phyloP scores from a whole-genome alignment of 2,888 invertebrate species.

The Mellilla xanthometata region DNA sequence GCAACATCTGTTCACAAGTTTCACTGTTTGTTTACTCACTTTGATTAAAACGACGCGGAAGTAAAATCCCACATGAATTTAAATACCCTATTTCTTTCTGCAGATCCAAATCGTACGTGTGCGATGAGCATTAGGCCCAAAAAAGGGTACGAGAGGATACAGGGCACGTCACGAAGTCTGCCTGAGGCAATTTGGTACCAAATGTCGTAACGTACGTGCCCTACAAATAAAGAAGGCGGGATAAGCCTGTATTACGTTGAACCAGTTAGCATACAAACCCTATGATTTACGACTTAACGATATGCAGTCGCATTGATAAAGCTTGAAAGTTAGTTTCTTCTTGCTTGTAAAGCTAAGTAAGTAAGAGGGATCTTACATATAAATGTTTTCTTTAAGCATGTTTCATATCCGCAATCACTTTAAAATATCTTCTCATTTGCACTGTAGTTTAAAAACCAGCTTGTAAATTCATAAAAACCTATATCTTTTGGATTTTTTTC shows the following conservation, averaged over 20 bases:
- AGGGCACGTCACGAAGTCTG: conserved; percentile 69
- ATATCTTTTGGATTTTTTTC: too few relatives aligned
- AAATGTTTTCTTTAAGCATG: too few relatives aligned
- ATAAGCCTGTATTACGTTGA: conserved; percentile 49
- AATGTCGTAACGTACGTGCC: conserved; percentile 79
- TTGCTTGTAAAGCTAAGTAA: too few relatives aligned
- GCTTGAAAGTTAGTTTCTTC: too few relatives aligned
- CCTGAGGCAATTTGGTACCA: conserved; percentile 80
- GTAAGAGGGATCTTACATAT: too few relatives aligned
- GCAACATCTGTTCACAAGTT: conserved; percentile 5
- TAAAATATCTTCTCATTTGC: too few relatives aligned
- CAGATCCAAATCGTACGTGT: conserved; percentile 64
- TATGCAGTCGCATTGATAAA: conserved; percentile 5
- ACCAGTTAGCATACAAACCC: conserved; percentile 21
- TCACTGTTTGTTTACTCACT: conserved; percentile 6
- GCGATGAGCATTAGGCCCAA: conserved; percentile 66
- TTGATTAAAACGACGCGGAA: conserved; percentile 34
- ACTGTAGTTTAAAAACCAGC: too few relatives aligned
- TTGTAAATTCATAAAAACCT: too few relatives aligned
- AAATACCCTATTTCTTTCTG: conserved; percentile 51
- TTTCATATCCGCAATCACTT: too few relatives aligned
- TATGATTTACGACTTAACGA: conserved; percentile 17
- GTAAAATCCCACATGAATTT: conserved; percentile 53
- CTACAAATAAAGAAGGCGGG: conserved; percentile 75
- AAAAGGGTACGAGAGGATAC: conserved; percentile 59